Conservation (phyloP, 2,797 vertebrate genomes). For the Poeciliopsis infans region DNA sequence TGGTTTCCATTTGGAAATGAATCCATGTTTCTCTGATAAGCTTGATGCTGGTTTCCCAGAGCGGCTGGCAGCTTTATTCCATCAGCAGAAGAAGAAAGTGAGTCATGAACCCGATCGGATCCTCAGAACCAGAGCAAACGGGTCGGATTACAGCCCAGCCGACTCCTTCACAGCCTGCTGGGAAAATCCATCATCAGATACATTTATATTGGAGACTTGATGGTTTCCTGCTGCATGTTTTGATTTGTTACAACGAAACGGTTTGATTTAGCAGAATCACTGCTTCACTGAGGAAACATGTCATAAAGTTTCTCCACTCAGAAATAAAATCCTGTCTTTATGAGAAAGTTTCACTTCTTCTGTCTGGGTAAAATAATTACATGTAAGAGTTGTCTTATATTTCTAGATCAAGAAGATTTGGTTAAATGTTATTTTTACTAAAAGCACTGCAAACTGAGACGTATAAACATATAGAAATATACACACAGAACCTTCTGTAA, state of each 20-base stretch:
- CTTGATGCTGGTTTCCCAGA: not conserved
- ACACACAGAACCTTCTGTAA: no score
- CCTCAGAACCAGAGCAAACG: not conserved
- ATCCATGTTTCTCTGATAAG: not conserved
- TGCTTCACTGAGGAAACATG: not conserved
- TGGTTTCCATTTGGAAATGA: not conserved
- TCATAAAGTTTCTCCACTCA: not conserved
- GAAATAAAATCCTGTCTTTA: not conserved
- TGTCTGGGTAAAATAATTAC: no score
- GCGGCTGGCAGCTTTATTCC: not conserved
- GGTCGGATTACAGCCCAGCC: not conserved
- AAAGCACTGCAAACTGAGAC: no score
- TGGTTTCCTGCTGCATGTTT: not conserved
- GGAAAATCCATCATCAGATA: not conserved
- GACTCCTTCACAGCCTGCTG: no score
- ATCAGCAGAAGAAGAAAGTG: not conserved
- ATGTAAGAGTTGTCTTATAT: no score
- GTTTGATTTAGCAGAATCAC: no score
- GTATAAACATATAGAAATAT: no score
- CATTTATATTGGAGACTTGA: not conserved
- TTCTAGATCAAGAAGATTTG: no score
- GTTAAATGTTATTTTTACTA: no score
- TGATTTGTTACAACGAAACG: no score
- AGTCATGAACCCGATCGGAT: not conserved
- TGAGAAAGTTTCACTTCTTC: not conserved